phyloP scores from a whole-genome alignment of 2,888 invertebrate species.

The Acanthococcus lagerstroemiae region DNA sequence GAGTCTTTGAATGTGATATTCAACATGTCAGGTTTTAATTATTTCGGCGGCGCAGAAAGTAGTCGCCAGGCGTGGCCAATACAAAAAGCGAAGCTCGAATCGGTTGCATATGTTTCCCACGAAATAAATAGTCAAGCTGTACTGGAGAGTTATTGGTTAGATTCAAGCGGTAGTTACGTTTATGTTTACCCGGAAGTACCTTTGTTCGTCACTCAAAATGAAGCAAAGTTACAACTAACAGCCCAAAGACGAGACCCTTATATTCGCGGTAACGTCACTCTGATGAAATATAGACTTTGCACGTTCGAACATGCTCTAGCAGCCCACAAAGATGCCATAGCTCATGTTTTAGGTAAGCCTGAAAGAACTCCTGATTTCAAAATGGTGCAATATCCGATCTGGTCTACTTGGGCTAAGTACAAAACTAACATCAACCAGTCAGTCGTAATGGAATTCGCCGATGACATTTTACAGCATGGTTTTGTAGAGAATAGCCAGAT shows the following conservation, averaged over 20 bases:
- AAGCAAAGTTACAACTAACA: constrained; percentile 41
- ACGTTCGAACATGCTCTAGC: constrained; percentile 49
- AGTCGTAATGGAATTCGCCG: constrained; percentile 53
- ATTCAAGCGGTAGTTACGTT: constrained; percentile 57
- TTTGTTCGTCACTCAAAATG: constrained; percentile 49
- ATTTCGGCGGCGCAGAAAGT: constrained; percentile 59
- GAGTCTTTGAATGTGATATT: constrained; percentile 34
- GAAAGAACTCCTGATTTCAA: constrained; percentile 50
- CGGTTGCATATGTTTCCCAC: constrained; percentile 51
- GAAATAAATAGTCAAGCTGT: constrained; percentile 49
- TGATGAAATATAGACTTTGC: constrained; percentile 53
- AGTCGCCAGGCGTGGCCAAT: constrained; percentile 55
- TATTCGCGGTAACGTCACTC: constrained; percentile 17
- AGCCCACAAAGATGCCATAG: constrained; percentile 55
- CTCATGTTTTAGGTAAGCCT: constrained; percentile 54
- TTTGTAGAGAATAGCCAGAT: constrained; percentile 59
- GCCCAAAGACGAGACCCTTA: constrained; percentile 42
- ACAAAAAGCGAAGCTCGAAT: constrained; percentile 47
- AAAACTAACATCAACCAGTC: constrained; percentile 55
- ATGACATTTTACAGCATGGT: constrained; percentile 54
- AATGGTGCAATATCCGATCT: constrained; percentile 70
- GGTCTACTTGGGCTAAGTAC: constrained; percentile 80
- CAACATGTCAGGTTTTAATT: constrained; percentile 42
- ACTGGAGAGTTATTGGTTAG: constrained; percentile 61
- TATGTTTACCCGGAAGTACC: constrained; percentile 54